phyloP scores from a whole-genome alignment of 2,888 invertebrate species.

The Ennomos fuscantarius region DNA sequence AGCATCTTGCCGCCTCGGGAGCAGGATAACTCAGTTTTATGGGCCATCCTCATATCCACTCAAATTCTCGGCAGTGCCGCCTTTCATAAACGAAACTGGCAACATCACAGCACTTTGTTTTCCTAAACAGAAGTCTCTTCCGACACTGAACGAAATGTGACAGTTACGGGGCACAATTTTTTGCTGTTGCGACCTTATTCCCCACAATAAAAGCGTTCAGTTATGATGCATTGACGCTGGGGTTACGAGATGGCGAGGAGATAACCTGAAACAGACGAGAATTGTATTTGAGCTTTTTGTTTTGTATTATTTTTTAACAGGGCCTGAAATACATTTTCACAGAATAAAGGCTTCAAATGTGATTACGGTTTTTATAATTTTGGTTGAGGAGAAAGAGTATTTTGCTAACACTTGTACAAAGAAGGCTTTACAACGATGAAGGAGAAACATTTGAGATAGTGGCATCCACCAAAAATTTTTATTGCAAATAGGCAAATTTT shows the following conservation, averaged over 20 bases:
- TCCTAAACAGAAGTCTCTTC: slow-evolving; percentile 52
- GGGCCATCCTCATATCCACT: slow-evolving; percentile 69
- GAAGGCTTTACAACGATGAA: too few relatives aligned
- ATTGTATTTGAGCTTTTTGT: slow-evolving; percentile 23
- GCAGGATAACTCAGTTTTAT: slow-evolving; percentile 66
- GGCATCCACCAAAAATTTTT: too few relatives aligned
- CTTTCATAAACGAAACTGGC: slow-evolving; percentile 61
- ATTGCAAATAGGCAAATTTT: too few relatives aligned
- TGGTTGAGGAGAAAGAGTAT: too few relatives aligned
- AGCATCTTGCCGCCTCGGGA: slow-evolving; percentile 71
- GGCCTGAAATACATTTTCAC: not conserved
- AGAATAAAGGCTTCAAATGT: not conserved
- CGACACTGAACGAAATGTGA: slow-evolving; percentile 51
- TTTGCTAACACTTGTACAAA: too few relatives aligned
- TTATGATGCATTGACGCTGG: slow-evolving; percentile 50
- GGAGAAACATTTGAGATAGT: too few relatives aligned
- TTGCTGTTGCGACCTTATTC: slow-evolving; percentile 36
- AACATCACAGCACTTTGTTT: slow-evolving; percentile 75
- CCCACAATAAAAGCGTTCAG: slow-evolving; percentile 41
- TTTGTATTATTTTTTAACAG: slow-evolving; percentile 1
- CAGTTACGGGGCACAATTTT: slow-evolving; percentile 37
- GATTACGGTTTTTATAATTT: too few relatives aligned
- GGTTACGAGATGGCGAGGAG: slow-evolving; percentile 30
- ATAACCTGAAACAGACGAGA: slow-evolving; percentile 56
- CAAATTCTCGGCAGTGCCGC: slow-evolving; percentile 68